These are phyloP conservation scores for Syngnathoides biaculeatus DNA, from an alignment of 2,113 vertebrate genomes.

Conservation along the genomic window DNA sequence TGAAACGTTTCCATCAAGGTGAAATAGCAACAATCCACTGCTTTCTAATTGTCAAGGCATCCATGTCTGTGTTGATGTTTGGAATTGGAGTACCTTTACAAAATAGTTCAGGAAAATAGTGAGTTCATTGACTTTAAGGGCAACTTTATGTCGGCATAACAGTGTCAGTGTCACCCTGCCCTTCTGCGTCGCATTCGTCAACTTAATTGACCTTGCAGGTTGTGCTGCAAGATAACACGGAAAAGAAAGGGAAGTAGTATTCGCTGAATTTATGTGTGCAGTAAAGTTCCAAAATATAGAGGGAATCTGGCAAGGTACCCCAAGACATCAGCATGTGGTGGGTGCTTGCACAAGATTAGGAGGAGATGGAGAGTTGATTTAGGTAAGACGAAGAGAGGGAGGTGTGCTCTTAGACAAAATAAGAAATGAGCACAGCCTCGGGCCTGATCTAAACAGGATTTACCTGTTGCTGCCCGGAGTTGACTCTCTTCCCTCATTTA, in stretches of 20 bases:
- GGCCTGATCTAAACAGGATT: constrained; percentile 68
- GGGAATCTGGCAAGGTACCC: constrained; percentile 1
- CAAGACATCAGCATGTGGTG: constrained; percentile 23
- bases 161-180: constrained; percentile 39
- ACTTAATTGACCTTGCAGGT: constrained; percentile 9
- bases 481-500: constrained; percentile 55
- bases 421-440: constrained; percentile 52
- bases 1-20: too few relatives aligned
- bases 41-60: too few relatives aligned
- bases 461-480: constrained; percentile 63
- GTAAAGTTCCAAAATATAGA: constrained; percentile 11
- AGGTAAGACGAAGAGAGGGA: constrained; percentile 15
- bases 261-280: neutral
- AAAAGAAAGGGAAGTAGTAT: neutral
- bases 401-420: constrained; percentile 33
- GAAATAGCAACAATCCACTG: too few relatives aligned
- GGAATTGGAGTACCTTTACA: neutral
- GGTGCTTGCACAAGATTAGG: constrained; percentile 38
- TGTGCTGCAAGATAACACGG: neutral
- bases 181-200: constrained; percentile 19
- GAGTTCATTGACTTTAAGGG: constrained; percentile 8
- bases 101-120: neutral
- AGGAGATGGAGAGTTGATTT: constrained; percentile 32
- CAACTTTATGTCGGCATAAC: constrained; percentile 13
- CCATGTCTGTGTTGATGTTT: neutral